Conservation (phyloP, 2,888 invertebrate species). For the Spodoptera littoralis region DNA sequence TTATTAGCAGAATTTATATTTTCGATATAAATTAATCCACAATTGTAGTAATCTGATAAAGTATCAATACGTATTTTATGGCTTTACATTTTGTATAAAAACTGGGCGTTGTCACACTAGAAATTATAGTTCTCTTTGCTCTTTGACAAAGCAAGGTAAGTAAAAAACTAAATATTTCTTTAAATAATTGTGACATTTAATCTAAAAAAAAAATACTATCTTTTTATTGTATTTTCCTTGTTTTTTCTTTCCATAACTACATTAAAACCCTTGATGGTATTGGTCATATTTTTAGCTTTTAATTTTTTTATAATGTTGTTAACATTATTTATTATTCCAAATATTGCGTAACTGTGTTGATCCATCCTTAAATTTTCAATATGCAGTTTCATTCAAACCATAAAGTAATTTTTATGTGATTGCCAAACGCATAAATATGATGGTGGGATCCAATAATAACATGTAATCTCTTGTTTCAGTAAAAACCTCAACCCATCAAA, state of each 20-base stretch:
- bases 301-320: too few relatives aligned
- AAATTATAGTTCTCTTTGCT: conserved; percentile 39
- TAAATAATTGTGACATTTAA: not conserved
- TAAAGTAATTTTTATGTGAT: too few relatives aligned
- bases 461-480: conserved; percentile 28
- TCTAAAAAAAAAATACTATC: not conserved
- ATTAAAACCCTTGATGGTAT: too few relatives aligned
- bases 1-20: conserved; percentile 28
- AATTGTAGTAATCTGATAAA: conserved; percentile 42
- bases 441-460: not conserved
- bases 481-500: conserved; percentile 40
- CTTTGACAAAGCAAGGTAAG: conserved; percentile 50
- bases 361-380: too few relatives aligned
- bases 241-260: too few relatives aligned
- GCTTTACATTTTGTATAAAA: conserved; percentile 55
- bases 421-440: not conserved
- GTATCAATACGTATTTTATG: conserved; percentile 42
- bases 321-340: too few relatives aligned
- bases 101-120: conserved; percentile 17
- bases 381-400: too few relatives aligned
- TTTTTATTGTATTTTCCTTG: too few relatives aligned
- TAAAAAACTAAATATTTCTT: conserved; percentile 3
- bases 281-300: too few relatives aligned
- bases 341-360: too few relatives aligned
- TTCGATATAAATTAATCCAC: conserved; percentile 37